Evolutionary conservation across 2,888 invertebrate genomes (phyloP), one percentile per base, ranked within the genome.

Genomic region (Elegia similella): DNA sequence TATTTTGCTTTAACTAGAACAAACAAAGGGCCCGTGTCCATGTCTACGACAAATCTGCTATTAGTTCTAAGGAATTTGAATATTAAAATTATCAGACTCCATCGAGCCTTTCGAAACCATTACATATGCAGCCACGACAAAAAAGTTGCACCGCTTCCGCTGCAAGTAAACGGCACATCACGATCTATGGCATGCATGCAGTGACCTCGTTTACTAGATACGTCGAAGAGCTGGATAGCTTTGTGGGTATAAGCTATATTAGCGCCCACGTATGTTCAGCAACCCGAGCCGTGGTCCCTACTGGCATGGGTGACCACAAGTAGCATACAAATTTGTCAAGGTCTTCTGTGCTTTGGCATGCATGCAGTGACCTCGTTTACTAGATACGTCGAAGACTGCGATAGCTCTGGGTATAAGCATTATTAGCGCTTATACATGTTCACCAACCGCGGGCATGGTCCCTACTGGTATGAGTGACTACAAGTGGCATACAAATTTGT

Each of bases 11-110:
- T 2, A 23, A 3, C 23, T 23, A 23, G 23, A 3, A 23, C 2
- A 23, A 23, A 23, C 23, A 48, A n/a, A 30, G 16, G 50, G 34
- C 38, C 34, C 50, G 17, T 34, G 50, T 16, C 34, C 34, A 16
- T 38, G 13, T 30, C 47, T 13, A 12, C 12, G 50, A 50, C 50
- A 50, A 50, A 50, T 50, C 34, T 30, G 13, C 7, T 1, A 7
- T 10, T 17, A 32, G 50, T 30, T 50, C 10, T 5, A 15, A 32
- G 15, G 12, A 50, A 50, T 34, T 50, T 50, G 50, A 50, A 50
- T 50, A 50, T 50, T 50, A 50, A 50, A 50, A 50, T 50, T 50
- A 50, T 50, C 50, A 50, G 50, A 38, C 50, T 16, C 16, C 47
- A 30, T 13, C 34, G 50, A 50, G 50, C 50, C 50, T 50, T 50